Conservation (phyloP, 2,888 invertebrate genomes). For the Branchellion lobata region DNA sequence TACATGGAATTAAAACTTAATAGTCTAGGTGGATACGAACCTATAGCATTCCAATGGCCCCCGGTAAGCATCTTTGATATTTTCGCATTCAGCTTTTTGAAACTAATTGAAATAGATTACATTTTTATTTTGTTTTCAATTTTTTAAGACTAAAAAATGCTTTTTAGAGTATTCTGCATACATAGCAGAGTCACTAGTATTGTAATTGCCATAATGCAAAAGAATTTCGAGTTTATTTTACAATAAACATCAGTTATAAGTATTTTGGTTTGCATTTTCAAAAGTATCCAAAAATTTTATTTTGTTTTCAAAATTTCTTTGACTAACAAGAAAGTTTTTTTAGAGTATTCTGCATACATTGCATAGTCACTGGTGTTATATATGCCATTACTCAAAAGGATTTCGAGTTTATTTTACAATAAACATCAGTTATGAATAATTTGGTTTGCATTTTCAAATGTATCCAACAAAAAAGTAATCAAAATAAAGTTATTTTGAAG, state of each 20-base stretch:
- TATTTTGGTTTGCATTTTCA: background rate
- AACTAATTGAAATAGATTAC: background rate
- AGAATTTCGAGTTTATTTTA: background rate
- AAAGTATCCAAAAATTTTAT: background rate
- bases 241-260: background rate
- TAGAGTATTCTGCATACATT: no score
- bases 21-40: slow-evolving; percentile 38
- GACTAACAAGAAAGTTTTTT: no score
- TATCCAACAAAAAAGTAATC: no score
- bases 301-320: no score
- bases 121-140: background rate
- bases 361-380: background rate
- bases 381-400: background rate
- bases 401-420: background rate
- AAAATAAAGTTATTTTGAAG: no score
- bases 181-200: background rate
- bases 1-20: slow-evolving; percentile 41
- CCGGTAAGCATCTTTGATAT: slow-evolving; percentile 11
- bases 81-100: background rate
- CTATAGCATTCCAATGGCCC: slow-evolving; percentile 33
- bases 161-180: no score
- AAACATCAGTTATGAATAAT: background rate
- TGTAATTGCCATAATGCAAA: background rate
- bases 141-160: no score
- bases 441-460: background rate